phyloP scores from a whole-genome alignment of 2,888 invertebrate genomes.

The Eupithecia inturbata region DNA sequence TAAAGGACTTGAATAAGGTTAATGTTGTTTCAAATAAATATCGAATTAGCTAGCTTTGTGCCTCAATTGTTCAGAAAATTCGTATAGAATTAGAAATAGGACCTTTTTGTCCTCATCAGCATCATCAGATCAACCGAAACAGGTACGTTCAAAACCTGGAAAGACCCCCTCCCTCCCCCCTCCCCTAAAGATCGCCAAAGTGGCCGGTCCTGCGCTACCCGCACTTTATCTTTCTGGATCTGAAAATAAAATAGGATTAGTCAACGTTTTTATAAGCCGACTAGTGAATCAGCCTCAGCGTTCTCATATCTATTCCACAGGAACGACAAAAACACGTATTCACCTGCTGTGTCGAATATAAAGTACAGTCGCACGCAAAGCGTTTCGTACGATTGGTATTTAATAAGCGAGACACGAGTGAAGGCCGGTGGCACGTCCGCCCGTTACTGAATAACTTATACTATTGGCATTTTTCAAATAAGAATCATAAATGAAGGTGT shows the following conservation, averaged over 20 bases:
- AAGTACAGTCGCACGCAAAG: constrained; percentile 61
- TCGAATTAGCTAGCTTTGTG: neutral
- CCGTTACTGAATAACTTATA: constrained; percentile 38
- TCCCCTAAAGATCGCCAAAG: neutral
- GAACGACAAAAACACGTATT: constrained; percentile 74
- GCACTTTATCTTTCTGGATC: too few species aligned
- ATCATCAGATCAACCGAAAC: neutral
- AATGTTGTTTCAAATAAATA: neutral
- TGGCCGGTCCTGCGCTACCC: neutral
- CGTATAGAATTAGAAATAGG: neutral
- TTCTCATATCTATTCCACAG: constrained; percentile 73
- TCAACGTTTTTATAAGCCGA: constrained; percentile 8
- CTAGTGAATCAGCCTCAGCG: constrained; percentile 43
- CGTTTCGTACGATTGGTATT: constrained; percentile 66
- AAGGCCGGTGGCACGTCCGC: constrained; percentile 67
- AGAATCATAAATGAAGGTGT: neutral
- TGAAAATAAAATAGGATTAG: neutral
- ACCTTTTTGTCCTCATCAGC: neutral
- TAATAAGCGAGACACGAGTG: constrained; percentile 65
- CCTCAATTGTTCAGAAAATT: neutral
- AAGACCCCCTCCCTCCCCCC: too few species aligned
- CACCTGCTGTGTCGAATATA: constrained; percentile 69
- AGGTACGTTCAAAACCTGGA: neutral
- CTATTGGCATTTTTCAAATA: constrained; percentile 3
- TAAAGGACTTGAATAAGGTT: neutral